Percentiles rank a stretch among this genome's conserved stretches.
Evolutionary conservation across 1,140 invertebrate species (phyloP).

Genomic region (Archivesica marissinica): DNA sequence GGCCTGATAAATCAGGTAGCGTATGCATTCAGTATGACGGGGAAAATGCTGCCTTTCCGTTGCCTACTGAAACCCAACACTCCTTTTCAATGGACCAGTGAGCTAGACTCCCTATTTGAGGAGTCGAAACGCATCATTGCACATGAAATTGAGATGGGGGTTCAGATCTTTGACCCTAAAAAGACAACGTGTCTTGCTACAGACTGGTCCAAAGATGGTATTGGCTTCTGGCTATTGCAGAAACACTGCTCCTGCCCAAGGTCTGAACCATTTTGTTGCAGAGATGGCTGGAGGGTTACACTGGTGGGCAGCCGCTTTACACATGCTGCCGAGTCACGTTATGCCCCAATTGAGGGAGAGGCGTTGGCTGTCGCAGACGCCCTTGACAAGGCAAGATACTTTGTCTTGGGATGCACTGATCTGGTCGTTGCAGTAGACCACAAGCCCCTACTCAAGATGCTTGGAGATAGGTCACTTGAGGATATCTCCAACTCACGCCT

Average conservation of each 20-base stretch:
- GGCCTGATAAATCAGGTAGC: slow-evolving; percentile 44
- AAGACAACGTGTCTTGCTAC: slow-evolving; percentile 69
- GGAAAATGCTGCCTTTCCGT: slow-evolving; percentile 63
- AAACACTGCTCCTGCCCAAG: slow-evolving; percentile 66
- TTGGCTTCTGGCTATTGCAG: too few species aligned
- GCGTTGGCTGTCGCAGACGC: slow-evolving; percentile 70
- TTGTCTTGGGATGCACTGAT: slow-evolving; percentile 65
- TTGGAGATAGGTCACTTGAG: slow-evolving; percentile 62
- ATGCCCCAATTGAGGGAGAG: slow-evolving; percentile 72
- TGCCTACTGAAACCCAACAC: slow-evolving; percentile 60
- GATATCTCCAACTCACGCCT: slow-evolving; percentile 64
- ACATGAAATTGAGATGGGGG: slow-evolving; percentile 67
- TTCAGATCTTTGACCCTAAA: slow-evolving; percentile 67
- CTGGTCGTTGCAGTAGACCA: slow-evolving; percentile 68
- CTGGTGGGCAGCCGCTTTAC: slow-evolving; percentile 74
- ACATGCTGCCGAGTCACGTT: slow-evolving; percentile 68
- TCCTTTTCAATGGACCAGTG: slow-evolving; percentile 59
- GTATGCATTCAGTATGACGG: slow-evolving; percentile 65
- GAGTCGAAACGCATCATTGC: slow-evolving; percentile 65
- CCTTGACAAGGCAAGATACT: slow-evolving; percentile 67
- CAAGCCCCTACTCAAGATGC: slow-evolving; percentile 68
- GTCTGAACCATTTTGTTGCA: slow-evolving; percentile 63
- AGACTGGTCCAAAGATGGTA: slow-evolving; percentile 69
- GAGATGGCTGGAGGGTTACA: slow-evolving; percentile 62
- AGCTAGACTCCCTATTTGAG: slow-evolving; percentile 55